A percentile compares a stretch with the other conserved stretches of the same genome.
These are phyloP conservation scores for Philaethria dido DNA, from an alignment of 2,888 invertebrate species.

Conservation along the genomic window DNA sequence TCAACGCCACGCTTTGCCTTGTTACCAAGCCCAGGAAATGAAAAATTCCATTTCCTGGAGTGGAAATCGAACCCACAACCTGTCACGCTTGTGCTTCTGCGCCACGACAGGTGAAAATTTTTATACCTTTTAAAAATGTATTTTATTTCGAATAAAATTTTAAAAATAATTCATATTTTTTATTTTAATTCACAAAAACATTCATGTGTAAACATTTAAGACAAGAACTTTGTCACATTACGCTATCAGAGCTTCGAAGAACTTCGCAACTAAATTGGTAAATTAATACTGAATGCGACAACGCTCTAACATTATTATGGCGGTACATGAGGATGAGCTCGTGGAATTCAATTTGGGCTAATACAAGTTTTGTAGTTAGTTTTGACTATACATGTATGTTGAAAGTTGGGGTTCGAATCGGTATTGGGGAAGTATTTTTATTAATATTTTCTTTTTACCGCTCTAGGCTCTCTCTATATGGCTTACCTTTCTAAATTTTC, in stretches of 20 bases:
- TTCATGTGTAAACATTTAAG: not conserved
- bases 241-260: constrained; percentile 9
- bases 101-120: too few species aligned
- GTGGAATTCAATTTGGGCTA: constrained; percentile 16
- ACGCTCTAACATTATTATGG: constrained; percentile 5
- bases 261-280: constrained; percentile 7
- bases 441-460: too few species aligned
- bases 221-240: constrained; percentile 20
- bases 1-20: too few species aligned
- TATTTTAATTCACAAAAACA: constrained; percentile 1
- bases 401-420: not conserved
- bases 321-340: constrained; percentile 6
- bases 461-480: too few species aligned
- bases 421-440: not conserved
- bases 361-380: not conserved
- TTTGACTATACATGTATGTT: not conserved
- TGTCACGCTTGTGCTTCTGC: too few species aligned
- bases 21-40: too few species aligned
- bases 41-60: too few species aligned
- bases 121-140: too few species aligned
- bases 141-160: too few species aligned
- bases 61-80: too few species aligned
- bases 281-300: constrained; percentile 14
- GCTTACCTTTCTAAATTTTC: too few species aligned
- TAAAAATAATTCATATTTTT: not conserved